Evolutionary conservation across 2,888 invertebrate species (phyloP), one percentile per base, ranked within the genome.

Genomic region (Acronicta alni): DNA sequence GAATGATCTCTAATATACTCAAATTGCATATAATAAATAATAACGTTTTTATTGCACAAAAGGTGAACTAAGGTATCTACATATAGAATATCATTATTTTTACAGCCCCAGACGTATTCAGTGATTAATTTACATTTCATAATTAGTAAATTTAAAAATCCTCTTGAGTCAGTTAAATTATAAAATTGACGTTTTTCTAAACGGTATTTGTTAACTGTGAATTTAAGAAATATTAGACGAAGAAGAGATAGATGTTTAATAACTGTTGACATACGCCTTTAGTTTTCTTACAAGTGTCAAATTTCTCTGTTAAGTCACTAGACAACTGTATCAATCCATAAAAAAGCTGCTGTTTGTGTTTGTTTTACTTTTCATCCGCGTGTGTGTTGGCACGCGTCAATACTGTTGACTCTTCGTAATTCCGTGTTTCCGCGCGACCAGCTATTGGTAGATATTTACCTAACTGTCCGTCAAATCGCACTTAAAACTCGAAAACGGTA

Each of bases 391-490:
- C 81, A 79, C 80, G 72, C 62, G 73, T 68, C 79, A 67, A 75
- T 76, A 66, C 42, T 77, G 20, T 77, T 77, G 78, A 81, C 83
- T 71, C 76, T 83, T 75, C 79, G 78, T 85, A 83, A 86, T 83
- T 82, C 86, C 75, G 74, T 83, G 84, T 86, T 86, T 86, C 84
- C 82, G 79, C 68, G 75, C 77, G 52, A 64, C 79, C 72, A 68
- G 77, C 75, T 80, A 84, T 82, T 84, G 84, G 84, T 82, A 83
- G 83, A 77, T 87, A 85, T 92, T 89, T 89, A 81, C 63, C 65
- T 90, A 89, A 89, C 89, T 87, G 88, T 85, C 79, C 83, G 87
- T 43, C 62, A 90, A 83, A 91, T 84, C 79, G 75, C 84, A 81
- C 86, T 86, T 81, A 85, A 83, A 72, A 88, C 84, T 83, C 73